A percentile compares a stretch with the other conserved stretches of the same genome.
Conservation (phyloP, 2,888 invertebrate species). For the Diplolepis rosae region DNA sequence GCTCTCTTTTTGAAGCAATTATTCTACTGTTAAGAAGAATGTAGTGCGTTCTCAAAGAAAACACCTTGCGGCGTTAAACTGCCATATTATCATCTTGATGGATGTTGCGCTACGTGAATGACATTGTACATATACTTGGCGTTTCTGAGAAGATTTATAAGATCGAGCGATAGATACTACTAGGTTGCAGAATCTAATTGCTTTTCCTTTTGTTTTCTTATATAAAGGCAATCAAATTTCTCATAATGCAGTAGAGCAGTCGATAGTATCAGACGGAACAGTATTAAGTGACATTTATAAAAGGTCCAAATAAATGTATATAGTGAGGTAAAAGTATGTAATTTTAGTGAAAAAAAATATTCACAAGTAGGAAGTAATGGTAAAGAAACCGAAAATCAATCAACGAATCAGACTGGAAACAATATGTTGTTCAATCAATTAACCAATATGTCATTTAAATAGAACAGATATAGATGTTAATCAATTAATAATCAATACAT, state of each 20-base stretch:
- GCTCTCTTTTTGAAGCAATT: background rate
- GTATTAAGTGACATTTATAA: background rate
- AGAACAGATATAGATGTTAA: too few species aligned
- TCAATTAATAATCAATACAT: too few species aligned
- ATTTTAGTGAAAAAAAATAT: too few species aligned
- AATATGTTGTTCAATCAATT: too few species aligned
- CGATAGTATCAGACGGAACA: background rate
- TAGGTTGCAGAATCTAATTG: constrained; percentile 14
- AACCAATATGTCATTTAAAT: too few species aligned
- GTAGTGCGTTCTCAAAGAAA: background rate
- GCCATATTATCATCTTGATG: constrained; percentile 35
- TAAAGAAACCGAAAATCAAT: too few species aligned
- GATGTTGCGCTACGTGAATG: constrained; percentile 35
- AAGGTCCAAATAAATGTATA: background rate
- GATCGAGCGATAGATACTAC: background rate
- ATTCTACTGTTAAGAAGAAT: background rate
- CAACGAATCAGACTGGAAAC: too few species aligned
- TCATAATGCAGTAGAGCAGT: background rate
- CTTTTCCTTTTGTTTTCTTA: constrained; percentile 14
- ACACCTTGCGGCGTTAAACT: constrained; percentile 15
- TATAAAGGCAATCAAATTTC: background rate
- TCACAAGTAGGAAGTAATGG: too few species aligned
- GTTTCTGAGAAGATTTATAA: constrained; percentile 27
- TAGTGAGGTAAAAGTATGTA: too few species aligned
- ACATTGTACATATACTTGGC: constrained; percentile 41